phyloP scores from a whole-genome alignment of 2,888 invertebrate genomes.

The Philereme vetulata region DNA sequence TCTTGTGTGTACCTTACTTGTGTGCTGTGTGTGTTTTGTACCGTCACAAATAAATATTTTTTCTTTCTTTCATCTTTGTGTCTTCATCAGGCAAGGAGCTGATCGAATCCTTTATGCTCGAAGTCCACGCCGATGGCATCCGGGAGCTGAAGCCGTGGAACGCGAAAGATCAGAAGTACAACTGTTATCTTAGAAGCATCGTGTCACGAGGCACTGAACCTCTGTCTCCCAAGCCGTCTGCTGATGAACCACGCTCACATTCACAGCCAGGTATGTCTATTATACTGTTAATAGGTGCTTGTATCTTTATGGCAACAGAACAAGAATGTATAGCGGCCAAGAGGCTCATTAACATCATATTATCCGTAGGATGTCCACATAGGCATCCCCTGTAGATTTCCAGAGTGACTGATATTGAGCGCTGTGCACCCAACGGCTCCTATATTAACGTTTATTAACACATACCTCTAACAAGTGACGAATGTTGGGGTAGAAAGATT shows the following conservation, averaged over 20 bases:
- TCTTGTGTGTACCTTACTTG: no score
- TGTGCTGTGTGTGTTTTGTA: no score
- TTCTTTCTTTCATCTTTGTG: no score
- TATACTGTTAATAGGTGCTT: not conserved
- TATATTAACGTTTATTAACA: no score
- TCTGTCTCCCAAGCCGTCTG: slow-evolving; percentile 52
- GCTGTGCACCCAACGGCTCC: no score
- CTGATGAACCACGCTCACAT: slow-evolving; percentile 43
- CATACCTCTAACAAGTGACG: no score
- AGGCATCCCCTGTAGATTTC: no score
- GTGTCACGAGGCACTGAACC: slow-evolving; percentile 67
- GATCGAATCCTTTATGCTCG: slow-evolving; percentile 93
- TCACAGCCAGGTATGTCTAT: slow-evolving; percentile 56
- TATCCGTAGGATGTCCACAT: not conserved
- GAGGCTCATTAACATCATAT: not conserved
- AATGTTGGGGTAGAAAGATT: no score
- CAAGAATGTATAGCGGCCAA: no score
- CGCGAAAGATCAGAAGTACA: slow-evolving; percentile 52
- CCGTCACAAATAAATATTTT: no score
- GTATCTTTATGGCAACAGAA: no score
- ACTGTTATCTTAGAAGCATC: slow-evolving; percentile 59
- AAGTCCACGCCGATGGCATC: slow-evolving; percentile 90
- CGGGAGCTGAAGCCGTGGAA: slow-evolving; percentile 86
- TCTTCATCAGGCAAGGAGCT: slow-evolving; percentile 92
- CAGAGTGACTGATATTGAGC: no score